Base-by-base conservation (phyloP, 2,797 vertebrate species). In the Crax fasciolata region DNA sequence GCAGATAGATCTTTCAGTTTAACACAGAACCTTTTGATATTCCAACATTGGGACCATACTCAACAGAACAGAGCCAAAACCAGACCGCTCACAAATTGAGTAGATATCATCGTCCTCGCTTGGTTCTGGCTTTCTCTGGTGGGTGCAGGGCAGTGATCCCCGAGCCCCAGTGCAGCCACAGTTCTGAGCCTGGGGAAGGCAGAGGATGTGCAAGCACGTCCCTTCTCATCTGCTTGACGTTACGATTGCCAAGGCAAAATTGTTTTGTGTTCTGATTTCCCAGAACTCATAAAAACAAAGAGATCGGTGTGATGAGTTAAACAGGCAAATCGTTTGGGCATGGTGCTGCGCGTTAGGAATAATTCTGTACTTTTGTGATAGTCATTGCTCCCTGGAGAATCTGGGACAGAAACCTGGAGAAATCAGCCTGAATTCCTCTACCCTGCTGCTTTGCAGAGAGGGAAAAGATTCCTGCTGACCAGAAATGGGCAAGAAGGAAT, bases 211-310 rank as follows among this genome's bases (percentile, higher is more conserved):
- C 13, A 75, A 3, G 9, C 0, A 0, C 35, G 54, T 59, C 57
- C 4, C 25, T 51, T 79, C 57, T 67, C 48, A 8, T 66, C 52
- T 82, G 38, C 16, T 44, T 58, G 48, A 90, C 87, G 55, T 44
- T 71, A 52, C 6, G 9, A 30, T 44, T 44, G 43, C 8, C 54
- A 49, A 84, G 62, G 19, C 3, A 76, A 88, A 88, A 93, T 49
- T 55, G 17, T 5, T 63, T 85, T 68, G 51, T 74, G 41, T 49
- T 86, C 77, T 61, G 30, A 68, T 86, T 91, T 93, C 70, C 66
- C 65, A 89, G 87, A 92, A 85, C 30, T 67, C 67, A 63, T 74
- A 46, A 88, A 93, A 91, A 51, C 23, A 58, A 76, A 94, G 86
- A 72, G 28, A 79, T 25, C 1, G 5, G 25, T 0, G 0, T 66